Conservation (phyloP, 2,113 vertebrate species). For the Cathartes aura region DNA sequence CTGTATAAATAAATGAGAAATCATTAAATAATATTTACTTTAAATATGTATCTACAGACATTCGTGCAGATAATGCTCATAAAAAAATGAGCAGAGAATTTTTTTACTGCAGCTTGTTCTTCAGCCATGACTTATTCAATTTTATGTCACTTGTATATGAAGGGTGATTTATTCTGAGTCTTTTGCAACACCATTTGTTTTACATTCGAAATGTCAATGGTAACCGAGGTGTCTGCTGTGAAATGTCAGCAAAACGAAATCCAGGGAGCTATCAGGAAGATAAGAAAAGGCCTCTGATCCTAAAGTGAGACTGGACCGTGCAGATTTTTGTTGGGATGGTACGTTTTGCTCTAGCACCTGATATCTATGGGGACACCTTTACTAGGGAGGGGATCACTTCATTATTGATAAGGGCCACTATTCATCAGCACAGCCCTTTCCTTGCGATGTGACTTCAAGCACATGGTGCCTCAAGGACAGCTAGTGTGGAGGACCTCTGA, state of each 20-base stretch:
- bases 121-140: background rate
- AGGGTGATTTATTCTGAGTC: background rate
- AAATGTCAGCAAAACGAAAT: background rate
- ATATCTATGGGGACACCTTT: rapidly evolving
- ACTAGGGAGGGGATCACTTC: background rate
- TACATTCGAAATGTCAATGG: background rate
- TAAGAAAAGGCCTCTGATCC: background rate
- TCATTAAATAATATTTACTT: background rate
- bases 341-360: background rate
- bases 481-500: background rate
- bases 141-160: background rate
- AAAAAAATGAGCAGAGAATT: background rate
- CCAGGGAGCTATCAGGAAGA: background rate
- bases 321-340: rapidly evolving
- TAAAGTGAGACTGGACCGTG: background rate
- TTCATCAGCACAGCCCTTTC: background rate
- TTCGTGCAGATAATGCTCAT: background rate
- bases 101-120: background rate
- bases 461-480: background rate
- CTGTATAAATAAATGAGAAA: background rate
- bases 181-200: background rate
- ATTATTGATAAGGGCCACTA: background rate
- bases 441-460: background rate
- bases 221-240: background rate
- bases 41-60: background rate